phyloP scores from a whole-genome alignment of 2,797 vertebrate genomes.

The Gadopsis bispinosus region DNA sequence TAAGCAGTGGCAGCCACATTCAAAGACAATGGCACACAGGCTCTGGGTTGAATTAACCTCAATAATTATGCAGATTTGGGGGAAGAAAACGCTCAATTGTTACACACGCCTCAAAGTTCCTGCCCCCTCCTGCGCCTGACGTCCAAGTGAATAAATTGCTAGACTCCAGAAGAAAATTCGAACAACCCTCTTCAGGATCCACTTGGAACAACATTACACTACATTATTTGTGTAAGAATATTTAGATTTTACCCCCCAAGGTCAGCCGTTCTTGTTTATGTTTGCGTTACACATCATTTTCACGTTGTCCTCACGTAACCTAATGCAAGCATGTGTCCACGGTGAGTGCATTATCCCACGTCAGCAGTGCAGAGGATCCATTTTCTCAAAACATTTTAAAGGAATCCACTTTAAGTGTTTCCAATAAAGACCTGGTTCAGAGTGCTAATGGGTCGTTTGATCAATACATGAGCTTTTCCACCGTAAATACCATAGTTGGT shows the following conservation, averaged over 20 bases:
- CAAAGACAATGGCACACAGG: conserved; percentile 78
- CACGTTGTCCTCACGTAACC: conserved; percentile 17
- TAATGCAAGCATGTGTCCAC: conserved; percentile 64
- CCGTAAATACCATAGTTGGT: conserved; percentile 53
- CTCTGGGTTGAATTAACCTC: conserved; percentile 77
- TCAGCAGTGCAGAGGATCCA: conserved; percentile 48
- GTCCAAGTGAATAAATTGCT: conserved; percentile 70
- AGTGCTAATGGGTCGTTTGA: conserved; percentile 79
- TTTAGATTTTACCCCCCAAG: conserved; percentile 24
- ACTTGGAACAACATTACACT: conserved; percentile 19
- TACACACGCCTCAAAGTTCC: conserved; percentile 70
- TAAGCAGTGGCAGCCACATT: conserved; percentile 75
- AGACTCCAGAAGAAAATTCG: conserved; percentile 43
- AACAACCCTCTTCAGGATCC: conserved; percentile 32
- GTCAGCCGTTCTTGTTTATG: conserved; percentile 50
- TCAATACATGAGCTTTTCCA: conserved; percentile 76
- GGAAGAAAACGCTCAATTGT: conserved; percentile 77
- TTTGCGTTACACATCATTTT: conserved; percentile 55
- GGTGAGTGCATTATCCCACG: conserved; percentile 63
- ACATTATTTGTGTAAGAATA: conserved; percentile 20
- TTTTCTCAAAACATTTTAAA: conserved; percentile 74
- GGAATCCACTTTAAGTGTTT: conserved; percentile 68
- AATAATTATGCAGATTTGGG: conserved; percentile 81
- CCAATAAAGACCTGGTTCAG: conserved; percentile 69
- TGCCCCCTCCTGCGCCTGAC: conserved; percentile 66